Evolutionary conservation across 2,113 vertebrate species (phyloP).

Genomic region (Bubo blakistoni): DNA sequence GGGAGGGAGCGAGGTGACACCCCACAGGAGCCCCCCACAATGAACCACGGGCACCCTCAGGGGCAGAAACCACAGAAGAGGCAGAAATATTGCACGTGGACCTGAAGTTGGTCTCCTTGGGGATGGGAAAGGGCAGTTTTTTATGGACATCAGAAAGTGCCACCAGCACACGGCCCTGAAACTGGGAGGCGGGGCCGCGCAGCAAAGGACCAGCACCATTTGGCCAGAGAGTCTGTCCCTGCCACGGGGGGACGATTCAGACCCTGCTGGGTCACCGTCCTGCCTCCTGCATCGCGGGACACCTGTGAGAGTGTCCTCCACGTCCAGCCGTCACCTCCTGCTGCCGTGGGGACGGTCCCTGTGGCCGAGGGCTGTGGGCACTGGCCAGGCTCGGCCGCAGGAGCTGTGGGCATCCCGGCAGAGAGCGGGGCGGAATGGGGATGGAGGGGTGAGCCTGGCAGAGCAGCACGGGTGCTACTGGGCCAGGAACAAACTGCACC

Average conservation of each 20-base stretch:
- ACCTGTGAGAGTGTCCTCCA: background rate
- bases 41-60: accelerated
- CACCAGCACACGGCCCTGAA: background rate
- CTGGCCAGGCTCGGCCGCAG: accelerated
- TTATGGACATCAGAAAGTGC: background rate
- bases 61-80: background rate
- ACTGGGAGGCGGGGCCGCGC: background rate
- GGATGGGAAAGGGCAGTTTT: background rate
- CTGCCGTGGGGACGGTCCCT: background rate
- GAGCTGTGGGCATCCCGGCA: background rate
- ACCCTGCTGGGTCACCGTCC: background rate
- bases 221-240: background rate
- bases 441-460: background rate
- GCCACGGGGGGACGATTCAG: background rate
- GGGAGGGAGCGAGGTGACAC: background rate
- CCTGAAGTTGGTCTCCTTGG: background rate
- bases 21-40: background rate
- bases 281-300: background rate
- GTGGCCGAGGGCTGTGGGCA: background rate
- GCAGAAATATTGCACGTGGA: slow-evolving; percentile 19
- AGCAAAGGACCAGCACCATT: background rate
- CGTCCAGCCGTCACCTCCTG: background rate
- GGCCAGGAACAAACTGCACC: background rate
- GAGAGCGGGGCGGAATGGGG: background rate
- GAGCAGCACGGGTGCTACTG: accelerated